Base-by-base conservation (phyloP, 35 echinoderm and acorn worm genomes). In the Eucidaris tribuloides region DNA sequence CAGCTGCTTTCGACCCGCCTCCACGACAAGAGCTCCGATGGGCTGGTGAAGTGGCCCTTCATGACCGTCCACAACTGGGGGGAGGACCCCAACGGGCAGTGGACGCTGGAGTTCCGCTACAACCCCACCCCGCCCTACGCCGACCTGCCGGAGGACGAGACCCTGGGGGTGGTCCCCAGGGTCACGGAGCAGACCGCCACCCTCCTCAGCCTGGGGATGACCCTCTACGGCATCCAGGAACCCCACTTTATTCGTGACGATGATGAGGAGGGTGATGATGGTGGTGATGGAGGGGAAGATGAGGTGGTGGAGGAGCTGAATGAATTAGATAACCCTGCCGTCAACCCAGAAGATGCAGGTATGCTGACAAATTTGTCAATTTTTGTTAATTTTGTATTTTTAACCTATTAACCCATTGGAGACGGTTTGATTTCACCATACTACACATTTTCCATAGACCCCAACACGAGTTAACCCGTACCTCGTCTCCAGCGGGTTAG, bases 41-140 rank as follows among this genome's bases (percentile, higher is more conserved):
- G 87, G 0, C 49, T 99, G 0, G 55, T 62, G 3, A 52, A 87
- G 20, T 93, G 87, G 79, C 90, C 96, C 1, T 99, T 99, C 68
- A 99, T 93, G 91, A 83, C 89, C 4, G 94, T 97, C 17, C 90
- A 92, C 64, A 92, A 93, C 86, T 97, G 94, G 94, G 96, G 96
- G 15, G 96, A 99, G 56, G 66, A 89, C 37, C 82, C 87, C 1
- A 60, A 59, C 4, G 96, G 90, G 32, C 31, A 61, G 11, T 93
- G 96, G 90, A 84, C 44, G 7, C 40, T 99, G 0, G 79, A 99
- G 55, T 43, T 93, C 55, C 90, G 31, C 0, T 93, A 93, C 74
- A 45, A 88, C 70, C 19, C 45, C 2, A 81, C 79, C 3, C 93
- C 93, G 1, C 14, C 42, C 1, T 58, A 80, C 58, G 27, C 34